phyloP scores from a whole-genome alignment of 2,888 invertebrate genomes.

The Copidosoma aretas region DNA sequence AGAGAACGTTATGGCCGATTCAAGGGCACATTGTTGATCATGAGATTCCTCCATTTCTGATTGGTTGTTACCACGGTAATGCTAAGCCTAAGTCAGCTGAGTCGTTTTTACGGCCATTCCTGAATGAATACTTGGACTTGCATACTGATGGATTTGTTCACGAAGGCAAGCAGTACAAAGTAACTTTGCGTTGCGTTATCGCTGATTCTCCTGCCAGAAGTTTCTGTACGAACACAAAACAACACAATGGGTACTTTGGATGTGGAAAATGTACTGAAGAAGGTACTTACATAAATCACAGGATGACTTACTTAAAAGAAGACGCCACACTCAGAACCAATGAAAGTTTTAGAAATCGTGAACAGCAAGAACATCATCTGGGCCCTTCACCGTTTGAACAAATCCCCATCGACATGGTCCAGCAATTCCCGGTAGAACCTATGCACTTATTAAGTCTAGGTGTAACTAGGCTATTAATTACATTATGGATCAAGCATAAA shows the following conservation, averaged over 20 bases:
- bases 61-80: too few species aligned
- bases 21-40: too few species aligned
- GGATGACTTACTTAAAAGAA: not conserved
- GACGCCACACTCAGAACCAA: not conserved
- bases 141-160: too few species aligned
- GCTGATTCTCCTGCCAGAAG: too few species aligned
- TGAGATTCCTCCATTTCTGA: too few species aligned
- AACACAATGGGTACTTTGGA: too few species aligned
- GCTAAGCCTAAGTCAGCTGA: not conserved
- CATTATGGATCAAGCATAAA: not conserved
- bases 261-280: too few species aligned
- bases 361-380: not conserved
- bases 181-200: too few species aligned
- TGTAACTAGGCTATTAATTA: not conserved
- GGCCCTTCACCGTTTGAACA: not conserved
- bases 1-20: too few species aligned
- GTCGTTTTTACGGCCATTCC: not conserved
- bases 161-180: too few species aligned
- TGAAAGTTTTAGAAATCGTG: not conserved
- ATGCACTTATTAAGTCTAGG: not conserved
- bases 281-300: too few species aligned
- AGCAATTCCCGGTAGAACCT: constrained; percentile 1
- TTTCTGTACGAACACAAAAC: too few species aligned
- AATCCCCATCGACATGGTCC: not conserved
- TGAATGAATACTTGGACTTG: not conserved